Percentiles rank a stretch among this genome's conserved stretches.
Evolutionary conservation across 2,888 invertebrate species (phyloP).

Genomic region (Leptopterna dolabrata): DNA sequence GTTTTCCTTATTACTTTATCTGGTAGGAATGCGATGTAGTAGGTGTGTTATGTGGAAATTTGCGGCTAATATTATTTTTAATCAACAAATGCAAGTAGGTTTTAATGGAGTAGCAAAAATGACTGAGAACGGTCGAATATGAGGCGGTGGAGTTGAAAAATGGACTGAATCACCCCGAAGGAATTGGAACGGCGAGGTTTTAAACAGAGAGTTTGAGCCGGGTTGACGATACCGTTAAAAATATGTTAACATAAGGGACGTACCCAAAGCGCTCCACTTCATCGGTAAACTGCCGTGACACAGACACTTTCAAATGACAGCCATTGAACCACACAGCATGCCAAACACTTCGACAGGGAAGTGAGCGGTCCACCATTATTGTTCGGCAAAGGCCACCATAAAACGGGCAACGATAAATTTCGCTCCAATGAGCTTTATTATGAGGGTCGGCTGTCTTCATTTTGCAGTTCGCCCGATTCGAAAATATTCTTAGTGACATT

Average conservation of each 20-base stretch:
- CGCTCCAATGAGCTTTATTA: neutral
- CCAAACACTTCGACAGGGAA: neutral
- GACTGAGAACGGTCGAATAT: no score
- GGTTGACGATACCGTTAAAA: no score
- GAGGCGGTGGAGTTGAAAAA: no score
- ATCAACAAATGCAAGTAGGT: no score
- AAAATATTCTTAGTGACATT: neutral
- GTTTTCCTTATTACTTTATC: no score
- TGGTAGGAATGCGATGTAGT: no score
- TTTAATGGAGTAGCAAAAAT: no score
- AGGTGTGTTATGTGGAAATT: no score
- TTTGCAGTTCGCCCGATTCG: neutral
- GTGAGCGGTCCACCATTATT: neutral
- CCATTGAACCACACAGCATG: conserved; percentile 1
- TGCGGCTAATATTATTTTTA: no score
- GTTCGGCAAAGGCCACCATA: neutral
- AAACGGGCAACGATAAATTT: neutral
- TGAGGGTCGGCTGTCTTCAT: neutral
- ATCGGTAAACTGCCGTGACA: conserved; percentile 11
- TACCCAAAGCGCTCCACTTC: neutral
- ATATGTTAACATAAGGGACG: neutral
- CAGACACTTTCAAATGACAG: conserved; percentile 7
- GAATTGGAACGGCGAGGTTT: no score
- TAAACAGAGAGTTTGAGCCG: no score
- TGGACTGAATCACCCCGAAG: no score